Base-by-base conservation (phyloP, 2,113 vertebrate genomes). In the Entelurus aequoreus region DNA sequence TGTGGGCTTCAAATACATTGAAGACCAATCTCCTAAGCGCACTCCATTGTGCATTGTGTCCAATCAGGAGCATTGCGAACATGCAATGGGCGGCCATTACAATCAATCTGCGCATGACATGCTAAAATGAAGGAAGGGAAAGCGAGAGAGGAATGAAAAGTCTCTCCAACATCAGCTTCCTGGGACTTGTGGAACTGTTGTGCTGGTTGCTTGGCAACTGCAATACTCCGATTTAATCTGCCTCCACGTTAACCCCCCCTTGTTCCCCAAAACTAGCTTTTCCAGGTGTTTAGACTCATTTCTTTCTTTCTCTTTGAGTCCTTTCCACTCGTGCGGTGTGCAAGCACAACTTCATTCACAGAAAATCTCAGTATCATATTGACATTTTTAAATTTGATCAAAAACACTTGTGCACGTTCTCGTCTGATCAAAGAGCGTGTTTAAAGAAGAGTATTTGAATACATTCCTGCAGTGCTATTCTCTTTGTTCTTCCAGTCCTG, bases 151-250 rank as follows among this genome's bases (percentile, higher is more conserved):
- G 55, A 80, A 82, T 83, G 70, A 75, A 87, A 84, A 85, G 68
- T 73, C 46, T 76, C 83, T 84, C 78, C 63, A 77, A 75, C 83
- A 80, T 86, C 75, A 77, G 71, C 77, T 80, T 62, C 65, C 75
- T 59, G 66, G 59, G 72, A 84, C 74, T 77, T 75, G 69, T 65
- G 58, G 48, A 81, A 77, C 66, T 86, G 80, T 84, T 86, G 68
- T 85, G 68, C 57, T 1, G 60, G 86, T 87, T 84, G 86, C 86
- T 71, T 85, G 70, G 86, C 73, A 86, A 87, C 84, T 79, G 84
- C 76, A 78, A 82, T 66, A 65, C 68, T 75, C 63, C 66, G 54
- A 85, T 66, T 68, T 62, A 69, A 76, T 73, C 54, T 74, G 55
- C 63, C 59, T 54, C 67, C 49, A 51, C 71, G 65, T 69, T 67